Conservation (phyloP, 2,888 invertebrate genomes). For the Mechanitis messenoides region DNA sequence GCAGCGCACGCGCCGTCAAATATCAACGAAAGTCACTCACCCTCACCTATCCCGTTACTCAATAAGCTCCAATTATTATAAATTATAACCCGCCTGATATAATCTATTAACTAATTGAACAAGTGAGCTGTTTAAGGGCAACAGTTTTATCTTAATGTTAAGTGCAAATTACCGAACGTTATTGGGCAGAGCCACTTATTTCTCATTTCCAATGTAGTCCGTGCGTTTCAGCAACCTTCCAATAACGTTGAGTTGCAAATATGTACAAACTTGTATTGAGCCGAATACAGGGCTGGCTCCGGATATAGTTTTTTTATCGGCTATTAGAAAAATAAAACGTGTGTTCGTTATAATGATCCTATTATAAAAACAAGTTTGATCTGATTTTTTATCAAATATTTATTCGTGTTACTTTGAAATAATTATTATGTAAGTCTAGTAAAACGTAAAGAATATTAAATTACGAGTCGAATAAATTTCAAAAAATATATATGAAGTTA, state of each 20-base stretch:
- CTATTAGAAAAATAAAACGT: background rate
- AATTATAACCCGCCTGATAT: slow-evolving; percentile 14
- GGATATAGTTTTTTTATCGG: background rate
- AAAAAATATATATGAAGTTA: too few relatives aligned
- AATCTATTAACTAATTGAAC: slow-evolving; percentile 19
- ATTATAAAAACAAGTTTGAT: too few relatives aligned
- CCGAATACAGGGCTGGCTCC: background rate
- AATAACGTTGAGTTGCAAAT: background rate
- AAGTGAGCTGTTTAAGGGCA: slow-evolving; percentile 19
- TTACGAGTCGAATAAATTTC: too few relatives aligned
- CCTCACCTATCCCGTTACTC: slow-evolving; percentile 35
- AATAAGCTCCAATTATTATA: slow-evolving; percentile 24
- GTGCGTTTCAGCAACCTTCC: background rate
- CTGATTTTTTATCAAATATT: too few relatives aligned
- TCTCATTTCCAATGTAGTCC: slow-evolving; percentile 3
- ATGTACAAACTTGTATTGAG: background rate
- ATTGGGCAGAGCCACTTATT: background rate
- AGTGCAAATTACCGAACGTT: background rate
- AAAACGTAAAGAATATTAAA: too few relatives aligned
- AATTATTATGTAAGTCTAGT: too few relatives aligned
- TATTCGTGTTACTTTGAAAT: too few relatives aligned
- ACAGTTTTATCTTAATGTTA: background rate
- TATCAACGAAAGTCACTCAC: slow-evolving; percentile 62
- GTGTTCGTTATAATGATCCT: too few relatives aligned
- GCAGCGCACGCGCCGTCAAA: slow-evolving; percentile 41